phyloP scores from a whole-genome alignment of 2,797 vertebrate species.

The Macroramphosus scolopax region DNA sequence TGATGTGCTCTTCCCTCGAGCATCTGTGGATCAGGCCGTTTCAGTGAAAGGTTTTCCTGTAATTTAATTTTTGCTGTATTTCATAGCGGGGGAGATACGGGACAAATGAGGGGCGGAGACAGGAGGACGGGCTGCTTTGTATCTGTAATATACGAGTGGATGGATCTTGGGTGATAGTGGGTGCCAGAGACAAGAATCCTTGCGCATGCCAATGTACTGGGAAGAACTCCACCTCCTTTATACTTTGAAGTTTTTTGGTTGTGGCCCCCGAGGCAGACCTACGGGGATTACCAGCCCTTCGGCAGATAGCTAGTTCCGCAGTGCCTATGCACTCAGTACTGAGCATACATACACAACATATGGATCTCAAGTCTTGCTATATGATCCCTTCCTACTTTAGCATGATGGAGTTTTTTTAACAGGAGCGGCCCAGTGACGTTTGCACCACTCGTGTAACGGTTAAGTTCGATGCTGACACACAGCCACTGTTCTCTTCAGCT shows the following conservation, averaged over 20 bases:
- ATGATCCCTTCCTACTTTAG: too few relatives aligned
- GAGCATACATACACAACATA: too few relatives aligned
- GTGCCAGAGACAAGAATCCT: conserved; percentile 8
- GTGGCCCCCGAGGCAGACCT: too few relatives aligned
- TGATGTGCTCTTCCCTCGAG: conserved; percentile 37
- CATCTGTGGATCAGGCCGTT: conserved; percentile 37
- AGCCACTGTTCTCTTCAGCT: conserved; percentile 72
- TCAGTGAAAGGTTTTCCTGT: conserved; percentile 40
- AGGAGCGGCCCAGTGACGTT: too few relatives aligned
- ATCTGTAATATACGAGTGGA: conserved; percentile 18
- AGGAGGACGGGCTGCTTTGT: conserved; percentile 19
- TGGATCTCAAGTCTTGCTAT: too few relatives aligned
- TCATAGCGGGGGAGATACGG: conserved; percentile 6
- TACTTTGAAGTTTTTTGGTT: conserved; percentile 10
- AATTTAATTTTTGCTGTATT: conserved; percentile 49
- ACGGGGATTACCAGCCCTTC: too few relatives aligned
- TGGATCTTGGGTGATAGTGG: neutral
- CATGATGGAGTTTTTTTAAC: too few relatives aligned
- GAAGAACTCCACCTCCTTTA: conserved; percentile 20
- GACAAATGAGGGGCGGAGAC: conserved; percentile 6
- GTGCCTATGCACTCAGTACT: too few relatives aligned
- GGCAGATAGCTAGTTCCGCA: too few relatives aligned
- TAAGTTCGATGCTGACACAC: too few relatives aligned
- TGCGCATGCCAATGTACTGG: too few relatives aligned
- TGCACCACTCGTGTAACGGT: too few relatives aligned